phyloP scores from a whole-genome alignment of 1,140 invertebrate species.

The Drosophila eugracilis region DNA sequence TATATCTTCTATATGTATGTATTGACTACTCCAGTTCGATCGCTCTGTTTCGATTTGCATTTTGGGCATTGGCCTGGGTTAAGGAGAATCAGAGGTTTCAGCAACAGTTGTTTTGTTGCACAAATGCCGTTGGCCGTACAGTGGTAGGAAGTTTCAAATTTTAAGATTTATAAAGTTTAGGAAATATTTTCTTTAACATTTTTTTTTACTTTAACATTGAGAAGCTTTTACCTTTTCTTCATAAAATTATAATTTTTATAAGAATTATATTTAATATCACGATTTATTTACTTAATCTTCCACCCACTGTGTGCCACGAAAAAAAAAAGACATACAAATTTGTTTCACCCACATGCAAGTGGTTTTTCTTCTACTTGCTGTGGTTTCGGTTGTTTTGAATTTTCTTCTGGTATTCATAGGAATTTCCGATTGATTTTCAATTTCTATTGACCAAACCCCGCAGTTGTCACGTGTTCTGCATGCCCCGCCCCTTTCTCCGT shows the following conservation, averaged over 20 bases:
- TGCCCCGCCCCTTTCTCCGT: background rate
- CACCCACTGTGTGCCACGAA: constrained; percentile 7
- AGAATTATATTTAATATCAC: too few species aligned
- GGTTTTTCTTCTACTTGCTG: constrained; percentile 30
- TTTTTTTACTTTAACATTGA: too few species aligned
- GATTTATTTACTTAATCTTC: background rate
- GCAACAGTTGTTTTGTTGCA: constrained; percentile 43
- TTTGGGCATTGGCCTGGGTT: constrained; percentile 47
- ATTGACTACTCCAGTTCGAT: constrained; percentile 57
- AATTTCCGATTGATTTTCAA: constrained; percentile 67
- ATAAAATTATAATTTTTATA: background rate
- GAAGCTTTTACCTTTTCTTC: too few species aligned
- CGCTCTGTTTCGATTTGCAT: constrained; percentile 54
- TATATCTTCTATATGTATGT: background rate
- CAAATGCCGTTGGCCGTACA: constrained; percentile 55
- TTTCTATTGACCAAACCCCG: constrained; percentile 54
- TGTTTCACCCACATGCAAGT: constrained; percentile 31
- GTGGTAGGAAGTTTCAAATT: background rate
- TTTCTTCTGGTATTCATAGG: constrained; percentile 46
- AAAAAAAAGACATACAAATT: constrained; percentile 3
- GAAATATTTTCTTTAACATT: too few species aligned
- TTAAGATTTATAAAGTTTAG: too few species aligned
- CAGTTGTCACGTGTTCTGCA: constrained; percentile 61
- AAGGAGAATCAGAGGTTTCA: constrained; percentile 23
- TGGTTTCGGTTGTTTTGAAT: constrained; percentile 26